These are phyloP conservation scores for Leptinotarsa tumamoca DNA, from an alignment of 2,888 invertebrate species.

Conservation along the genomic window DNA sequence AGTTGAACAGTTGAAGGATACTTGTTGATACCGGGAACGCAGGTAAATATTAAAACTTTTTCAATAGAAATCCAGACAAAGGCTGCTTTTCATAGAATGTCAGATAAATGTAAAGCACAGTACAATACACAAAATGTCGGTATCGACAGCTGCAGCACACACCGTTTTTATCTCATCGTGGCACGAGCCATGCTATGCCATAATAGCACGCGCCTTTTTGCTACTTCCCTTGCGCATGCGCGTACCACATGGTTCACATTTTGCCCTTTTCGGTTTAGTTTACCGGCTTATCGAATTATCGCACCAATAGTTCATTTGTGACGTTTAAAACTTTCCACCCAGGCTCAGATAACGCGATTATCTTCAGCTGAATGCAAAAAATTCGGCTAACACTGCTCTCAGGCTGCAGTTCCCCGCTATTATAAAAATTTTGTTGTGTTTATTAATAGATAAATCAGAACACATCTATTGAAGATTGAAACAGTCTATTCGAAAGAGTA, in stretches of 20 bases:
- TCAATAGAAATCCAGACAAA: conserved; percentile 48
- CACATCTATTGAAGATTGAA: too few species aligned
- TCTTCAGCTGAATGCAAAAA: neutral
- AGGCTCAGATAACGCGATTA: neutral
- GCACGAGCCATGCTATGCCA: conserved; percentile 47
- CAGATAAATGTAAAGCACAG: conserved; percentile 52
- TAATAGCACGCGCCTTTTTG: conserved; percentile 50
- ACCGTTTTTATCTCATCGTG: conserved; percentile 44
- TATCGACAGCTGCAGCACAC: conserved; percentile 52
- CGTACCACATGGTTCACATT: conserved; percentile 22
- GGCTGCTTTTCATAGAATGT: conserved; percentile 49
- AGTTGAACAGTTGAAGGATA: conserved; percentile 39
- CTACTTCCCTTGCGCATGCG: conserved; percentile 48
- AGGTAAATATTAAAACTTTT: conserved; percentile 47
- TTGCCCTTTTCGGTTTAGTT: conserved; percentile 7
- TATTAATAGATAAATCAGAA: too few species aligned
- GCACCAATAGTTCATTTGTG: neutral
- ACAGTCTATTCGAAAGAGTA: too few species aligned
- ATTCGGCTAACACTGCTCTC: neutral
- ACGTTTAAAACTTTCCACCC: neutral
- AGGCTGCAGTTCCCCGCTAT: too few species aligned
- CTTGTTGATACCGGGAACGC: conserved; percentile 47
- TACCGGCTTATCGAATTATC: conserved; percentile 13
- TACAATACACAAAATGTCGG: conserved; percentile 48
- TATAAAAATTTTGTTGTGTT: too few species aligned